phyloP scores from a whole-genome alignment of 2,113 vertebrate genomes.

The Colinus virginianus region DNA sequence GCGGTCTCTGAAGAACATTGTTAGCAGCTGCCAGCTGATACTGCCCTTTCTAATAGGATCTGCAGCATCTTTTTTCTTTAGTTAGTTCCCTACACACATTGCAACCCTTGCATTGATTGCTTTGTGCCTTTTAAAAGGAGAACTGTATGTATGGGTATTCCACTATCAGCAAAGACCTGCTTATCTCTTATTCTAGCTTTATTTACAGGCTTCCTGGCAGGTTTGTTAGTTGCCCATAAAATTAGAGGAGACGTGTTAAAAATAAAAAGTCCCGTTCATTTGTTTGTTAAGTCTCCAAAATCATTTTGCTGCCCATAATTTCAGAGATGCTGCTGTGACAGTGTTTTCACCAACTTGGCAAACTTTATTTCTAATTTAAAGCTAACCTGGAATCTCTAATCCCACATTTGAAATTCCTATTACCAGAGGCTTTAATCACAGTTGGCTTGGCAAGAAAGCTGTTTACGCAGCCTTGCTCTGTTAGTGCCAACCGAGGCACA shows the following conservation, averaged over 20 bases:
- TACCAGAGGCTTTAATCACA: background rate
- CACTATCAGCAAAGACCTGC: background rate
- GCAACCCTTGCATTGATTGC: background rate
- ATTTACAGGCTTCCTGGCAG: background rate
- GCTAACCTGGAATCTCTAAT: conserved; percentile 16
- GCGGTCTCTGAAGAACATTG: background rate
- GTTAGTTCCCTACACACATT: background rate
- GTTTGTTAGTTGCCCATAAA: background rate
- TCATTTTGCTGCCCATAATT: background rate
- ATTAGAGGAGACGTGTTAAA: background rate
- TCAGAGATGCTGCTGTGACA: background rate
- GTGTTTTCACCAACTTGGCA: background rate
- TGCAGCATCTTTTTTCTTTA: background rate
- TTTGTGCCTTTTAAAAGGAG: background rate
- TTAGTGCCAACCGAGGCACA: background rate
- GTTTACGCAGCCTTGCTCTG: background rate
- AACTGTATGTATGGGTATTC: background rate
- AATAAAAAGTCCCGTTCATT: background rate
- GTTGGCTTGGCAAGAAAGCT: background rate
- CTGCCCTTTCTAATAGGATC: background rate
- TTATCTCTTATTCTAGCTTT: background rate
- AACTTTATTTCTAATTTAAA: conserved; percentile 32
- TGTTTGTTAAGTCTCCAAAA: background rate
- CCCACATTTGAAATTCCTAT: conserved; percentile 12
- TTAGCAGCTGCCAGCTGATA: background rate